Conservation (phyloP, 2,888 invertebrate species). For the Drosophila mulleri region DNA sequence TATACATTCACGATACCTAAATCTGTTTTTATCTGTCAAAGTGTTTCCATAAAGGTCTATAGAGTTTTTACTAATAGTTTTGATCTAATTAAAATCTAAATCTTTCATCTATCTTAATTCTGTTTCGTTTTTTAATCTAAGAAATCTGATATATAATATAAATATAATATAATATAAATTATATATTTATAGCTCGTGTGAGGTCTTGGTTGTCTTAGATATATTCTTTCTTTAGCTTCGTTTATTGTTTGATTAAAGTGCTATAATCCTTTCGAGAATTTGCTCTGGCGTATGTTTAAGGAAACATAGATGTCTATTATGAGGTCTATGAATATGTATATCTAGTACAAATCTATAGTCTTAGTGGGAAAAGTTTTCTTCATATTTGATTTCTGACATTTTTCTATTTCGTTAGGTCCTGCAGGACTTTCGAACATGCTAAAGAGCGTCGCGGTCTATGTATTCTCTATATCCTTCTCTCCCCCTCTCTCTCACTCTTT, state of each 20-base stretch:
- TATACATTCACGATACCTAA: not conserved
- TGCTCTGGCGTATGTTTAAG: not conserved
- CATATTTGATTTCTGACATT: conserved; percentile 16
- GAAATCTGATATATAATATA: too few relatives aligned
- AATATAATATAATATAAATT: too few relatives aligned
- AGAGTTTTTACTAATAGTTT: too few relatives aligned
- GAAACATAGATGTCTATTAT: not conserved
- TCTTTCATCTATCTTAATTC: not conserved
- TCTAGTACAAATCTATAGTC: not conserved
- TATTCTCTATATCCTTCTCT: not conserved
- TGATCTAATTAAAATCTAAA: too few relatives aligned
- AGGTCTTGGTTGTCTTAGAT: too few relatives aligned
- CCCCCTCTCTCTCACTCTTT: not conserved
- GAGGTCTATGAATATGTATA: not conserved
- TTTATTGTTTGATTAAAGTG: not conserved
- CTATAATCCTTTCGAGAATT: not conserved
- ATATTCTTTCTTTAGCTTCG: not conserved
- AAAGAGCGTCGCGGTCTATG: conserved; percentile 12
- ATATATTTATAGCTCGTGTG: too few relatives aligned
- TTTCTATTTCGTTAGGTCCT: conserved; percentile 18
- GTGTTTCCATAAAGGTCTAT: too few relatives aligned
- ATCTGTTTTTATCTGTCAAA: too few relatives aligned
- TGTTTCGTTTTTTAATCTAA: not conserved
- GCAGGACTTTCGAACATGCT: conserved; percentile 33
- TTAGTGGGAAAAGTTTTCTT: not conserved